phyloP scores from a whole-genome alignment of 1,140 invertebrate species.

The Drosophila albomicans region DNA sequence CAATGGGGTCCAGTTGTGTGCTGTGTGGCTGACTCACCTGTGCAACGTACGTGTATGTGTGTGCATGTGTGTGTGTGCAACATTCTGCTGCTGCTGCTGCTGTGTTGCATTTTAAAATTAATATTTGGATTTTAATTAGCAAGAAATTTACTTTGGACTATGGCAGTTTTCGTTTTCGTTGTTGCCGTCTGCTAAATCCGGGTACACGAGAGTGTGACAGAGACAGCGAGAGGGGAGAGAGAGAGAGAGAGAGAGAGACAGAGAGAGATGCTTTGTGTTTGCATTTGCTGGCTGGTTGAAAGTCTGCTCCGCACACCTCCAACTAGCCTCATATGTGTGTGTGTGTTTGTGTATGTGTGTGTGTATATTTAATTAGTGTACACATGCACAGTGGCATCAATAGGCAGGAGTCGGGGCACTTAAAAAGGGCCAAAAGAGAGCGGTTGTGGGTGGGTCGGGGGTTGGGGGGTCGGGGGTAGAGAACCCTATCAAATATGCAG shows the following conservation, averaged over 20 bases:
- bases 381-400: slow-evolving; percentile 58
- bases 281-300: slow-evolving; percentile 54
- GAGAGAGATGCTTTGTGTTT: slow-evolving; percentile 63
- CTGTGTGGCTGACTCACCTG: slow-evolving; percentile 32
- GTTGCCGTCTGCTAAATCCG: slow-evolving; percentile 11
- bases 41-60: too few relatives aligned
- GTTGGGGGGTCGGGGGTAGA: neutral
- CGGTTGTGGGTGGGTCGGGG: neutral
- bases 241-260: neutral
- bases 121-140: slow-evolving; percentile 84
- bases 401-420: slow-evolving; percentile 14
- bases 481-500: slow-evolving; percentile 77
- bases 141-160: slow-evolving; percentile 80
- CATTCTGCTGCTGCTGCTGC: slow-evolving; percentile 20
- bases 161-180: slow-evolving; percentile 62
- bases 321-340: slow-evolving; percentile 17
- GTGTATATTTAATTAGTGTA: slow-evolving; percentile 77
- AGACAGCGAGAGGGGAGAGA: too few relatives aligned
- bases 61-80: too few relatives aligned
- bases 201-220: neutral
- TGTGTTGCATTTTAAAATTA: slow-evolving; percentile 80
- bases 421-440: too few relatives aligned
- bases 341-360: slow-evolving; percentile 46
- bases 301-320: slow-evolving; percentile 32
- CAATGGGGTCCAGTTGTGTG: slow-evolving; percentile 35